A percentile compares a stretch with the other conserved stretches of the same genome.
Evolutionary conservation across 2,888 invertebrate species (phyloP).

Genomic region (Sesia bembeciformis): DNA sequence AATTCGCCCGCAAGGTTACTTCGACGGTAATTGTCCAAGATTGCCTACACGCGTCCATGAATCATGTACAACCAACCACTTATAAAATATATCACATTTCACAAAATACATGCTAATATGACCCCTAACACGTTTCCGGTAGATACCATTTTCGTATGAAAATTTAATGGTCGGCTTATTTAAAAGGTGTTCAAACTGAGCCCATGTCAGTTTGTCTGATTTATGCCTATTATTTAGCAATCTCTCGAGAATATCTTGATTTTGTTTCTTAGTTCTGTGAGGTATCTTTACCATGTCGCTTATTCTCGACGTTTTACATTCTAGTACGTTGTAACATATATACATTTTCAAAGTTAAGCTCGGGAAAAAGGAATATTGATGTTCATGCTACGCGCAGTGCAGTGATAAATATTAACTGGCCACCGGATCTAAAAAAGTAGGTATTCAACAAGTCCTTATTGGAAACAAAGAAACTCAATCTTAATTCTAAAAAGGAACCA

Average conservation of each 20-base stretch:
- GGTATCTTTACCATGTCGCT: neutral
- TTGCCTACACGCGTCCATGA: conserved; percentile 43
- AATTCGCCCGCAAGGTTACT: conserved; percentile 35
- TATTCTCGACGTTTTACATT: too few species aligned
- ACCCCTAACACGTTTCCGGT: neutral
- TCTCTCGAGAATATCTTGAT: conserved; percentile 12
- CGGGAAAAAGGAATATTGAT: too few species aligned
- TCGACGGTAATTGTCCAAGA: conserved; percentile 49
- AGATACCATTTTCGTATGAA: neutral
- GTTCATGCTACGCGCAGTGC: too few species aligned
- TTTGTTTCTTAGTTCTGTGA: conserved; percentile 5
- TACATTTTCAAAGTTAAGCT: too few species aligned
- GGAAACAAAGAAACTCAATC: too few species aligned
- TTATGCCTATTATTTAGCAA: conserved; percentile 29
- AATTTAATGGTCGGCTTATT: neutral
- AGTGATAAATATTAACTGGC: too few species aligned
- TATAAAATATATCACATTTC: neutral
- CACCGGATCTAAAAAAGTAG: too few species aligned
- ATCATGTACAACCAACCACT: conserved; percentile 19
- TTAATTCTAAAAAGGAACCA: too few species aligned
- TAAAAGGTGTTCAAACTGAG: neutral
- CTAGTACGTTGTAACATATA: too few species aligned
- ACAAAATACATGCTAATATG: neutral
- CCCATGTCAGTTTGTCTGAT: conserved; percentile 17
- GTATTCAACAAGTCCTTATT: too few species aligned